phyloP scores from a whole-genome alignment of 2,113 vertebrate genomes.

The Cygnus atratus region DNA sequence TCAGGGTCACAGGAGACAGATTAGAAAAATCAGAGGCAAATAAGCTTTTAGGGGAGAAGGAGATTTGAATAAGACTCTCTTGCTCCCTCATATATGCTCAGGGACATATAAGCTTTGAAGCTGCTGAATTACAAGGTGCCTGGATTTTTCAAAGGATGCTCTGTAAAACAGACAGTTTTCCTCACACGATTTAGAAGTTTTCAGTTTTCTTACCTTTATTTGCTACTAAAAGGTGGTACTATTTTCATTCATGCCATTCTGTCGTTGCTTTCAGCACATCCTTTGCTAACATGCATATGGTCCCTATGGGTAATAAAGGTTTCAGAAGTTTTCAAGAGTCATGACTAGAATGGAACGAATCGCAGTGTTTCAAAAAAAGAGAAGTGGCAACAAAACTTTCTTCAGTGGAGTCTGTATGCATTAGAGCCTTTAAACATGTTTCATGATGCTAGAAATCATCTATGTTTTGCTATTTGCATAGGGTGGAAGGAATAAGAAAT shows the following conservation, averaged over 20 bases:
- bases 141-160: neutral
- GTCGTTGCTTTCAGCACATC: neutral
- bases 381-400: conserved; percentile 19
- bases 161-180: neutral
- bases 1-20: neutral
- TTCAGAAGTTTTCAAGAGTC: conserved; percentile 5
- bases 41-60: neutral
- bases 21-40: neutral
- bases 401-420: neutral
- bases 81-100: neutral
- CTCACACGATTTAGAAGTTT: neutral
- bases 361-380: conserved; percentile 9
- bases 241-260: neutral
- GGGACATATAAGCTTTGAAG: neutral
- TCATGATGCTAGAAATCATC: neutral
- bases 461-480: conserved; percentile 46
- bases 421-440: neutral
- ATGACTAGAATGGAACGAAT: neutral
- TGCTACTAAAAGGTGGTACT: neutral
- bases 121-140: neutral
- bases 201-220: neutral
- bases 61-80: neutral
- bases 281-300: neutral
- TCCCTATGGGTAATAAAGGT: neutral
- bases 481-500: conserved; percentile 33